Evolutionary conservation across 2,113 vertebrate genomes (phyloP).

Genomic region (Callithrix jacchus): DNA sequence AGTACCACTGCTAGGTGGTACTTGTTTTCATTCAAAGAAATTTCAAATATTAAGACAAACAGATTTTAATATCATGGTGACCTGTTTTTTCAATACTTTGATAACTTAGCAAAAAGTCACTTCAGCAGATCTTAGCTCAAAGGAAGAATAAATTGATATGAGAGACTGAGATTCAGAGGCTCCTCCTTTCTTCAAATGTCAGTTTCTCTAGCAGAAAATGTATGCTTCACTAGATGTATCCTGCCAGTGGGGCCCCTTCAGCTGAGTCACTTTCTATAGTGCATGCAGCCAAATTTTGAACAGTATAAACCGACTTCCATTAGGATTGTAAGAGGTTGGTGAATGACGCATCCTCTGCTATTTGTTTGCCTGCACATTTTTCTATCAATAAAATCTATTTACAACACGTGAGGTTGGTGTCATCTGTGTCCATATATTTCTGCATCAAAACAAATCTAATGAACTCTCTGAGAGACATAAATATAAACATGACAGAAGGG

Average conservation of each 20-base stretch:
- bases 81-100: background rate
- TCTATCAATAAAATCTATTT: background rate
- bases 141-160: background rate
- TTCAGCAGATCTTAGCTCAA: background rate
- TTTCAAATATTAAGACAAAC: background rate
- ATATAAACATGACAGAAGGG: background rate
- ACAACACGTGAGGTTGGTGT: background rate
- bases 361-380: background rate
- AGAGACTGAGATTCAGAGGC: background rate
- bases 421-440: background rate
- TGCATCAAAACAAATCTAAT: background rate
- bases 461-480: background rate
- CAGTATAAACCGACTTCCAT: background rate
- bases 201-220: background rate
- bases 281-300: background rate
- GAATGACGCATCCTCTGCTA: fast-evolving
- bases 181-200: background rate
- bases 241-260: background rate
- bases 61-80: background rate
- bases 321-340: background rate
- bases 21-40: background rate
- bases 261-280: background rate
- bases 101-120: background rate
- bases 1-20: background rate
- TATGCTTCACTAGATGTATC: background rate